Base-by-base conservation (phyloP, 2,113 vertebrate genomes). In the Rhinoderma darwinii region DNA sequence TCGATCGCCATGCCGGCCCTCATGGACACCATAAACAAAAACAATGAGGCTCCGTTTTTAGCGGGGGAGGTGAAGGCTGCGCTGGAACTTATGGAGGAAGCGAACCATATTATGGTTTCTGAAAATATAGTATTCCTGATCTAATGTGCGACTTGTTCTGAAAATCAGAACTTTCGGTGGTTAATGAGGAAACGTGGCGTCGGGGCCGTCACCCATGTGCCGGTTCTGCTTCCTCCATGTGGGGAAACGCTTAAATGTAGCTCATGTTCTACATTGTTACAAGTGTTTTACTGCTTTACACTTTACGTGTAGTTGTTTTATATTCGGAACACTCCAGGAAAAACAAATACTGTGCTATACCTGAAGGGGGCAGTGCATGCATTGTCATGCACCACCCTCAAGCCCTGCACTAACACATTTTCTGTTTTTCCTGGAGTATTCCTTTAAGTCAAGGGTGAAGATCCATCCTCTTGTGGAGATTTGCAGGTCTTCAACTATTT, bases 31-130 rank as follows among this genome's bases (percentile, higher is more conserved):
- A 89, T 99, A 91, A 99, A 97, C 93, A 93, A 82, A 0, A 93
- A 90, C 54, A 93, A 91, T 0, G 85, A 94, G 1, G 84, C 91
- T 0, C 92, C 92, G 10, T 99, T 99, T 91, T 94, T 93, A 0
- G 41, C 89, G 1, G 84, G 85, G 0, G 97, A 99, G 92, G 96
- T 98, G 35, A 95, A 94, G 7, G 25, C 90, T 1, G 96, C 97
- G 0, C 86, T 99, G 89, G 91, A 89, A 14, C 94, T 92, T 84
- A 99, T 99, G 98, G 97, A 99, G 90, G 96, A 98, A 0, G 96
- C 97, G 90, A 99, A 99, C 95, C 97, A 99, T 91, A 94, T 99
- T 90, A 99, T 99, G 98, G 92, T 99, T 91, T 97, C 97, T 0
- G 97, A 99, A 35, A 96, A 98, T 90, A 98, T 98, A 82, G 73